Evolutionary conservation across 2,113 vertebrate species (phyloP).

Genomic region (Upupa epops): DNA sequence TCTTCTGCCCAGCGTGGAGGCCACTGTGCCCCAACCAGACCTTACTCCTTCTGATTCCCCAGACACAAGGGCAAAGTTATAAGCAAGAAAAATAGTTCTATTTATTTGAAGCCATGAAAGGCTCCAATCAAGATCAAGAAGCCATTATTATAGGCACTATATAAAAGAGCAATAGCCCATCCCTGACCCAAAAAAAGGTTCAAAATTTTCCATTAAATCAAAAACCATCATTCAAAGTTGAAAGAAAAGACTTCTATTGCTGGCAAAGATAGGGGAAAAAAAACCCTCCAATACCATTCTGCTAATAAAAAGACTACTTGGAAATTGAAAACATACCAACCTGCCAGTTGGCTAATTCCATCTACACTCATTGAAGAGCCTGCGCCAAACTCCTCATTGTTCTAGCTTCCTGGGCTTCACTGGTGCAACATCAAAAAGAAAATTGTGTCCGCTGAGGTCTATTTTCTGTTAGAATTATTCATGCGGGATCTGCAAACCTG

Average conservation of each 20-base stretch:
- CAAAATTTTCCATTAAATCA: conserved; percentile 13
- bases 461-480: conserved; percentile 26
- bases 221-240: background rate
- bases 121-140: conserved; percentile 16
- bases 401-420: background rate
- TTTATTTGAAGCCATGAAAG: conserved; percentile 19
- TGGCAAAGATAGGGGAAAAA: background rate
- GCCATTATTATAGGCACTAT: conserved; percentile 5
- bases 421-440: background rate
- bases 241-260: background rate
- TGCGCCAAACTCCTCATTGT: background rate
- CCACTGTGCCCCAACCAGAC: background rate
- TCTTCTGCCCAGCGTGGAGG: background rate
- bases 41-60: background rate
- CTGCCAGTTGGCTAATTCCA: background rate
- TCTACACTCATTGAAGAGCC: background rate
- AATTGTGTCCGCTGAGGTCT: background rate
- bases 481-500: background rate
- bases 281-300: background rate
- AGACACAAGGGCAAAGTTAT: background rate
- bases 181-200: background rate
- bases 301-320: background rate
- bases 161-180: conserved; percentile 6
- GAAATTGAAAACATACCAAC: background rate
- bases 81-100: conserved; percentile 18